Conservation (phyloP, 2,888 invertebrate species). For the Cantharis rufa region DNA sequence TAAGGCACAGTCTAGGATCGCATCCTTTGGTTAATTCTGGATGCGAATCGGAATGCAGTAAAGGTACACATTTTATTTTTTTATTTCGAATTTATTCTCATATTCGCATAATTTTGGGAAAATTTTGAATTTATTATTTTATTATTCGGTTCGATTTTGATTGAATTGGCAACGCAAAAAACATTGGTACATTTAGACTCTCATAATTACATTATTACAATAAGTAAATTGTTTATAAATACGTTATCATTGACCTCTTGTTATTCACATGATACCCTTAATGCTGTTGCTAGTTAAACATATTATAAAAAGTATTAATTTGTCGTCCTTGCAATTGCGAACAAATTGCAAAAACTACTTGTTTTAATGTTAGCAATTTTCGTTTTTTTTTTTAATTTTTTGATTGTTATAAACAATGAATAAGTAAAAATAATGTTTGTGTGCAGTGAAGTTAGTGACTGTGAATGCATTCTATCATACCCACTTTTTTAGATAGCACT, state of each 20-base stretch:
- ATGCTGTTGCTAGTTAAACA: not conserved
- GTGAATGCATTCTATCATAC: not conserved
- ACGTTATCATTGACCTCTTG: not conserved
- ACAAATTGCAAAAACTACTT: not conserved
- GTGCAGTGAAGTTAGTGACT: not conserved
- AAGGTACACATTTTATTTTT: constrained; percentile 31
- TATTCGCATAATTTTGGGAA: not conserved
- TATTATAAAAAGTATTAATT: not conserved
- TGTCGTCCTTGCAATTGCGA: not conserved
- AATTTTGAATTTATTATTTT: not conserved
- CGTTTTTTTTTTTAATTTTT: not conserved
- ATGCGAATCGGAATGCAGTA: constrained; percentile 34
- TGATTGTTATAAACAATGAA: not conserved
- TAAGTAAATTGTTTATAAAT: not conserved
- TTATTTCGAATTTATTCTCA: not conserved
- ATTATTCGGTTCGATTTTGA: no score
- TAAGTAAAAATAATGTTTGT: not conserved
- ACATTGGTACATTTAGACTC: not conserved
- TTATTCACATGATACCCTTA: not conserved
- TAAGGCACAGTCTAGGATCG: constrained; percentile 63
- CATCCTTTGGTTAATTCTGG: constrained; percentile 54
- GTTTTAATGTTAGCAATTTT: not conserved
- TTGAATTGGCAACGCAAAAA: not conserved
- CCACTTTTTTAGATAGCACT: constrained; percentile 1
- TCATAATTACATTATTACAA: not conserved